These are phyloP conservation scores for Siphamia tubifer DNA, from an alignment of 2,113 vertebrate species.

Conservation along the genomic window DNA sequence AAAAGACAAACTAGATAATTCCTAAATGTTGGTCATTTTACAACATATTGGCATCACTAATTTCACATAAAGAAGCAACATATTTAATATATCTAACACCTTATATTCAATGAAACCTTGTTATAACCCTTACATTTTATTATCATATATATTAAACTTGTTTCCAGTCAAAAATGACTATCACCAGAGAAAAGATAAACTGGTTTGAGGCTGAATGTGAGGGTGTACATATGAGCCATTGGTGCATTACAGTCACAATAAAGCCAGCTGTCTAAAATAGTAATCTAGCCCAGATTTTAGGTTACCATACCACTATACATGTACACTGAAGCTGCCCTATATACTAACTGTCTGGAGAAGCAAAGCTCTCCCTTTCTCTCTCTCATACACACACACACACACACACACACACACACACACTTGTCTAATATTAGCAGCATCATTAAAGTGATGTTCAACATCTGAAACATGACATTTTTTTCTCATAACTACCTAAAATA, in stretches of 20 bases:
- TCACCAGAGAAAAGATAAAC: neutral
- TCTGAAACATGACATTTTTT: neutral
- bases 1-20: too few relatives aligned
- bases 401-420: too few relatives aligned
- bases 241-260: neutral
- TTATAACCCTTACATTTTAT: too few relatives aligned
- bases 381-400: too few relatives aligned
- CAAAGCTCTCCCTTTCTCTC: neutral
- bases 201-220: neutral
- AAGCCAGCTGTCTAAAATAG: neutral
- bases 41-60: too few relatives aligned
- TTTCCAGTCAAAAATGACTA: neutral
- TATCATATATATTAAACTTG: neutral
- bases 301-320: neutral
- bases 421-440: conserved; percentile 13
- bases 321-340: conserved; percentile 18
- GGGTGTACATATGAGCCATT: neutral
- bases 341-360: conserved; percentile 3
- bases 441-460: conserved; percentile 1
- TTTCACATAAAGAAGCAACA: too few relatives aligned
- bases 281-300: neutral
- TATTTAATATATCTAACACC: too few relatives aligned
- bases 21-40: too few relatives aligned
- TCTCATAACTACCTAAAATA: neutral
- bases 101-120: too few relatives aligned